Evolutionary conservation across 2,888 invertebrate genomes (phyloP), one percentile per base, ranked within the genome.

Genomic region (Arge pagana): DNA sequence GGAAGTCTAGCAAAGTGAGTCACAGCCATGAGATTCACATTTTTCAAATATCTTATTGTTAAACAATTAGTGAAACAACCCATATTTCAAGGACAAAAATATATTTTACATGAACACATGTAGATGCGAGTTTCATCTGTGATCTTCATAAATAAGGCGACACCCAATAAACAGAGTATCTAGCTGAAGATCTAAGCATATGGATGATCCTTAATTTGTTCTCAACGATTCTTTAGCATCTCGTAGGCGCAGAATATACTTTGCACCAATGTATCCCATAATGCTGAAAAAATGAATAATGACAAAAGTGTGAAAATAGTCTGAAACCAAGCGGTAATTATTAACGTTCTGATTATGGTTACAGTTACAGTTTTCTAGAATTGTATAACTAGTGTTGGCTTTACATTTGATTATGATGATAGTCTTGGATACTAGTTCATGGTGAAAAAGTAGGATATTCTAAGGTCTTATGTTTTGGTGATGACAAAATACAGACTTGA

Each of bases 161-260:
- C 35, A 50, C n/a, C n/a, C n/a, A n/a, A n/a, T n/a, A n/a, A n/a
- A n/a, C n/a, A n/a, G n/a, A n/a, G n/a, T n/a, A n/a, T n/a, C n/a
- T n/a, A n/a, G n/a, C n/a, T n/a, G n/a, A n/a, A n/a, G n/a, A n/a
- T n/a, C n/a, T n/a, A n/a, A n/a, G n/a, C 8, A 5, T 13, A 3
- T 13, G 19, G 7, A 35, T 43, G 13, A 51, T 37, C 21, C 3
- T 7, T 53, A 11, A 28, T n/a, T 23, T 52, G n/a, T 30, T 37
- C 37, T 54, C 45, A 5, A 65, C 40, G 6, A 54, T 15, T 56
- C 41, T 59, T 67, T 68, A 16, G 61, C 49, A 35, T 74, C 72
- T 23, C 72, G 63, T 16, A 73, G 23, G 49, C 54, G 51, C 23
- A 64, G 67, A 1, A 70, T 2, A 16, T 62, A 67, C 37, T 40